Evolutionary conservation across 2,888 invertebrate species (phyloP), one percentile per base, ranked within the genome.

Genomic region (Eurois occulta): DNA sequence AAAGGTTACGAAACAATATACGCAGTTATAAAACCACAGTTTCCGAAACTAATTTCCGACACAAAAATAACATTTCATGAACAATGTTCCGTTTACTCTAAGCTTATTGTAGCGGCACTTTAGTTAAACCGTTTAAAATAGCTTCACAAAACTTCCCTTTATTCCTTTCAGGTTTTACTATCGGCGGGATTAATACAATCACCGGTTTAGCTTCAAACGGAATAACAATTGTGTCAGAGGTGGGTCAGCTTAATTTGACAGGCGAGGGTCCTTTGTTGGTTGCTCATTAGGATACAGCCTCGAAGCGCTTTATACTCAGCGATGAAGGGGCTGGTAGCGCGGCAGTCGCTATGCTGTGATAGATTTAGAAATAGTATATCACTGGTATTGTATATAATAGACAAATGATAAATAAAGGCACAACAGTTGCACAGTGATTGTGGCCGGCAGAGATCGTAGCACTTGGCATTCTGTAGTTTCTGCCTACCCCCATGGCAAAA

Each of bases 201-300:
- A 81, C 77, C 71, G 81, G 76, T 81, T 84, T 84, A 46, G 74
- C 60, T 86, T 74, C 78, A 84, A 86, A 78, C 85, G 65, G 72
- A 84, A 87, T 80, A 87, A 74, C 78, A 78, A 84, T 84, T 73
- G 66, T 74, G 73, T 76, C 64, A 70, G 79, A 73, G 81, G 77
- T 79, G 41, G 82, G 85, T 85, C 81, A 82, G 80, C 75, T 79
- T 85, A 86, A 86, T 86, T 87, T 87, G 87, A 87, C 87, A 77
- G 81, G 62, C 68, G 85, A 62, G 76, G 76, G 77, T 58, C 43
- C 87, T 82, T 87, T 86, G 84, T 83, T 75, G 66, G 41, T 41
- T 58, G 72, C 75, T 86, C 85, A 85, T 86, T 87, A 85, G 75
- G 69, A 68, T 77, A 72, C 78, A 69, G 76, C 65, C 72, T 77